Evolutionary conservation across 2,113 vertebrate genomes (phyloP).

Genomic region (Dicentrarchus labrax): DNA sequence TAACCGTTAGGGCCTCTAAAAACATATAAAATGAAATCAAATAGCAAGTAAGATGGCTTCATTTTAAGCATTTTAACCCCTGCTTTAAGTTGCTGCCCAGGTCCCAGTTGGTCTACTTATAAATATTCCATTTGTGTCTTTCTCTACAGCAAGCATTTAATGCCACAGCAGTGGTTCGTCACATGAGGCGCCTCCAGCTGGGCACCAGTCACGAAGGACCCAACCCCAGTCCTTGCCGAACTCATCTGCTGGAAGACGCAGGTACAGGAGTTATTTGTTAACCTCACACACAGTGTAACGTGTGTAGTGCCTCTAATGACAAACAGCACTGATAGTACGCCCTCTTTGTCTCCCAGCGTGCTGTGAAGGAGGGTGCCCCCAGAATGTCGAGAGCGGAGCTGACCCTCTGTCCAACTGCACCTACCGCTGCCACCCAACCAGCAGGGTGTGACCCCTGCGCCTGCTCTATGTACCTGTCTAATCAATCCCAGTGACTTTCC

Average conservation of each 20-base stretch:
- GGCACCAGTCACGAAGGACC: constrained; percentile 92
- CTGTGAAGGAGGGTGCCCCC: constrained; percentile 81
- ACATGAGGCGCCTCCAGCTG: constrained; percentile 96
- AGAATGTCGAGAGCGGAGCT: constrained; percentile 64
- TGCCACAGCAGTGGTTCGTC: constrained; percentile 95
- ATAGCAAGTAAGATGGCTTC: neutral
- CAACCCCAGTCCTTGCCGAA: constrained; percentile 80
- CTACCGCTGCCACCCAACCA: constrained; percentile 83
- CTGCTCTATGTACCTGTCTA: constrained; percentile 67
- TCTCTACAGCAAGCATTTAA: constrained; percentile 96
- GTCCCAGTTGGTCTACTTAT: neutral
- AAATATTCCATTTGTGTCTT: neutral
- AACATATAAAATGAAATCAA: neutral
- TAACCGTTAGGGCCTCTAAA: neutral
- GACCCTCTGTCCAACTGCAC: constrained; percentile 79
- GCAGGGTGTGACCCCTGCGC: constrained; percentile 81
- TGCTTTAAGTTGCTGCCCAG: neutral
- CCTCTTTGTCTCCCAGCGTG: constrained; percentile 60
- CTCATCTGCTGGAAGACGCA: constrained; percentile 81
- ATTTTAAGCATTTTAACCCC: neutral
- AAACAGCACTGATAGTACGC: neutral
- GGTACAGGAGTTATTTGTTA: constrained; percentile 45
- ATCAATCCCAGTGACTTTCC: constrained; percentile 76
- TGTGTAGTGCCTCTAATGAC: neutral
- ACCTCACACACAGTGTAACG: neutral